Base-by-base conservation (phyloP, 2,113 vertebrate species). In the Psilopsiagon aurifrons region DNA sequence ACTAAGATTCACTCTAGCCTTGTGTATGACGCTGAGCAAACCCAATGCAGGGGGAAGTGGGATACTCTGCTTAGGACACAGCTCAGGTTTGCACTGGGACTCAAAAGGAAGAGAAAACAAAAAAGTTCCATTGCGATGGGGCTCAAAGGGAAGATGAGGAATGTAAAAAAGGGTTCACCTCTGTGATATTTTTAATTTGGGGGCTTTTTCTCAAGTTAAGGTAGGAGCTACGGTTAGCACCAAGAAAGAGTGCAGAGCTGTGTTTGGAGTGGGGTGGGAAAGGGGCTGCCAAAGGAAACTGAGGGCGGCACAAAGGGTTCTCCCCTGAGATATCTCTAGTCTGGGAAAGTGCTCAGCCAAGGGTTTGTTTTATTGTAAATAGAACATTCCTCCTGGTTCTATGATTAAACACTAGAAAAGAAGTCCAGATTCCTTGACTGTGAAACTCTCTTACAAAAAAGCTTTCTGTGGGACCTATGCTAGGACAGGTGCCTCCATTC, bases 251-350 rank as follows among this genome's bases (percentile, higher is more conserved):
- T 47, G 46, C 51, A 68, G 60, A 75, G 20, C 46, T 55, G 37
- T 74, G 60, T 77, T 90, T 81, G 55, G 60, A 94, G 46, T 47
- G 64, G 67, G 60, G 9, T n/a, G 88, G 79, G 60, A 92, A 74
- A 63, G 46, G 60, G 51, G 35, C 69, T 94, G 86, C 83, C 86
- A 95, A 60, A 95, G 86, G 95, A 92, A 96, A 71, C 86, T 22
- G 60, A 94, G 64, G 77, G 60, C 74, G 92, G 89, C 20, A 64
- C 13, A 92, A 94, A 75, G 29, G 74, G 81, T 87, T 94, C 35
- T 95, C 86, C 91, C 92, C 24, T 92, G 94, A 95, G 96, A 92
- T 82, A 51, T 60, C 91, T 88, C n/a, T 94, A 10, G 80, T 95
- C 95, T 95, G 94, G 94, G 94, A 96, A 95, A 95, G 29, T 71